A percentile compares a stretch with the other conserved stretches of the same genome.
Conservation (phyloP, 2,888 invertebrate species). For the Allolobophora icterica region DNA sequence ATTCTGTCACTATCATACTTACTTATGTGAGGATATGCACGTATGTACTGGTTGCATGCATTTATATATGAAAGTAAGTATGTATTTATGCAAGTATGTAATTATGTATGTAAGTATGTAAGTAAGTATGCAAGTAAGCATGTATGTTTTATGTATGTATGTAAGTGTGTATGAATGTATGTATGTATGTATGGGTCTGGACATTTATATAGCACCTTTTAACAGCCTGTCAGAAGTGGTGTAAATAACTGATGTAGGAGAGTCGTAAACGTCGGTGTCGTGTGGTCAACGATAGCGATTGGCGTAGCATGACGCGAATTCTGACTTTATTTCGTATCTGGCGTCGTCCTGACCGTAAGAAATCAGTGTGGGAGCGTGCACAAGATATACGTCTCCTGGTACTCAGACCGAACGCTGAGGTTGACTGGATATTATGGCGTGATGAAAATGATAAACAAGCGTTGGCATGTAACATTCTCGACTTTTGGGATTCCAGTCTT, state of each 20-base stretch:
- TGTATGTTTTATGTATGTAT: too few species aligned
- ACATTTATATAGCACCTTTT: conserved; percentile 5
- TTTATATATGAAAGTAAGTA: background rate
- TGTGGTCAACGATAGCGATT: background rate
- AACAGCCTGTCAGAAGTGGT: background rate
- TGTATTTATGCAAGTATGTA: background rate
- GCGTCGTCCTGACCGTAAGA: background rate
- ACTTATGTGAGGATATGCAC: background rate
- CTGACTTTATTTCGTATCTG: background rate
- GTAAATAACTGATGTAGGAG: conserved; percentile 11
- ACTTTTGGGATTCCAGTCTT: conserved; percentile 12
- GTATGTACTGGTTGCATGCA: background rate
- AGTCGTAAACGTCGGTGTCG: background rate
- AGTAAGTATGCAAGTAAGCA: too few species aligned
- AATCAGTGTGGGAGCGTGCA: background rate
- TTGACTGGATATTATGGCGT: conserved; percentile 15
- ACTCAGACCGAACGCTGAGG: background rate
- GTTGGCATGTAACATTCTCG: background rate
- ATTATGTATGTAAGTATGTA: background rate
- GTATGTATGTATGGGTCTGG: background rate
- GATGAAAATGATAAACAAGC: background rate
- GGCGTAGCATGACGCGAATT: background rate
- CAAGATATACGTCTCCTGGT: conserved; percentile 17
- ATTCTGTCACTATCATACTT: background rate
- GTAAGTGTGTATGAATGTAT: background rate